Base-by-base conservation (phyloP, 2,797 vertebrate genomes). In the Amphiprion clarkii region DNA sequence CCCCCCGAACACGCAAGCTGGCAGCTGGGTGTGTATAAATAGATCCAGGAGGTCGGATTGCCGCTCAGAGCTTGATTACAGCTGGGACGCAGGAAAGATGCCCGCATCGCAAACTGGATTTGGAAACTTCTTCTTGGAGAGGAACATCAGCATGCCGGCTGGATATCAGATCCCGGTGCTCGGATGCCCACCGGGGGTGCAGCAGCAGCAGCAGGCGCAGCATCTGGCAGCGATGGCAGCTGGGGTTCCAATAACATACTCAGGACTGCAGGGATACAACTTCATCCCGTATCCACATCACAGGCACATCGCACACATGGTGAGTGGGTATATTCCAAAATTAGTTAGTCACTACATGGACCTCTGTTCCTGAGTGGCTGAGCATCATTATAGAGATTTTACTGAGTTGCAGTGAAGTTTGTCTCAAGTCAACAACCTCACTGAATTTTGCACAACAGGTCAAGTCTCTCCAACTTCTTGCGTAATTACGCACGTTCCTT, bases 181-280 rank as follows among this genome's bases (percentile, higher is more conserved):
- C 83, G 94, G 94, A 2, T 92, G 87, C 56, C 79, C 89, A 6
- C 83, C 93, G 16, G 89, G 82, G 1, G 61, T 93, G 11, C 92
- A 89, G 48, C 93, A 88, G 64, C 88, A 89, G 70, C 88, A 93
- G 46, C 88, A 91, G 53, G 76, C 86, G 53, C 93, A 92, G 48
- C 94, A 94, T 64, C 88, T 95, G 79, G 88, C 93, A 5, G 92
- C 94, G 4, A 81, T 95, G 86, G 87, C 92, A 49, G 83, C 93
- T 19, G 94, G 91, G 46, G 33, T 95, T 53, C 92, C 94, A 8
- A 44, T 96, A 6, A 73, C 94, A 2, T 96, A 94, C 80, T 86
- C 95, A 11, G 95, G 94, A 93, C 91, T 96, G 74, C 95, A 92
- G 64, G 95, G 94, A 76, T 96, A 95, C 90, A 95, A 88, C 79